Evolutionary conservation across 2,113 vertebrate species (phyloP).

Genomic region (Pituophis catenifer): DNA sequence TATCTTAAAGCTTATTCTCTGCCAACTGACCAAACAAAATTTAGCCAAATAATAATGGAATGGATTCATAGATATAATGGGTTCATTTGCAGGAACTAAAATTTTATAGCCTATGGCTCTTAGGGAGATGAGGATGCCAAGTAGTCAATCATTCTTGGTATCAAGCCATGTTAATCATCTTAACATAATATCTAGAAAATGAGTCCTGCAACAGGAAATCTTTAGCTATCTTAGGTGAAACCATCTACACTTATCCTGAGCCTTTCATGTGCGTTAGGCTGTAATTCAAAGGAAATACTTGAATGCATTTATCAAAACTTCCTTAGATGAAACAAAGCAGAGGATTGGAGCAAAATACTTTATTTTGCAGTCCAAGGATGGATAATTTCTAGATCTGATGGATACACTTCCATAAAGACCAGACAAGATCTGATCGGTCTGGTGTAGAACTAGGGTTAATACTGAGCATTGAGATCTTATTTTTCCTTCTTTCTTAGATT

Average conservation of each 20-base stretch:
- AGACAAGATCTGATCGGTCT: background rate
- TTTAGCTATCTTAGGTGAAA: background rate
- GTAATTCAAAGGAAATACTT: background rate
- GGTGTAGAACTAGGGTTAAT: background rate
- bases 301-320: background rate
- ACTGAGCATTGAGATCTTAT: background rate
- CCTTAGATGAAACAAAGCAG: background rate
- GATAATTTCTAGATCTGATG: background rate
- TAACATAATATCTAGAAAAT: background rate
- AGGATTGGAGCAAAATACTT: background rate
- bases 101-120: background rate
- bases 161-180: background rate
- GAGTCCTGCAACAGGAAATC: background rate
- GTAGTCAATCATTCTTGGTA: background rate
- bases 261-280: background rate
- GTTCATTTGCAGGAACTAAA: background rate
- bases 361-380: background rate
- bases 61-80: background rate
- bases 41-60: background rate
- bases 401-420: background rate
- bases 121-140: background rate
- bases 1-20: background rate
- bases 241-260: background rate
- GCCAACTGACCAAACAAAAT: background rate
- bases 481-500: background rate